Evolutionary conservation across 2,797 vertebrate genomes (phyloP).

Genomic region (Sebastes wilsoni): DNA sequence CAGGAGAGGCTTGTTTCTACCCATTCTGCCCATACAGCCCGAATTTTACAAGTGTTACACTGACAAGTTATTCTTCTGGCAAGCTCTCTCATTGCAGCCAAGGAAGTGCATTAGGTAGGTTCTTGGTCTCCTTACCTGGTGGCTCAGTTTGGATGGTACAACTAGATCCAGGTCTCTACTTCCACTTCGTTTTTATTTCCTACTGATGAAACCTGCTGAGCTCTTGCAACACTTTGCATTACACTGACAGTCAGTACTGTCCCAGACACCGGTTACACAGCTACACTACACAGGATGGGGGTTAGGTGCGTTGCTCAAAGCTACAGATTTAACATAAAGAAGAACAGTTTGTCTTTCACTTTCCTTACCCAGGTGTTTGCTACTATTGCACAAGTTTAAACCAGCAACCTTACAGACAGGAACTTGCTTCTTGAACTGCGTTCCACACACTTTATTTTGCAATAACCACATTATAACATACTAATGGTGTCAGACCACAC

Average conservation of each 20-base stretch:
- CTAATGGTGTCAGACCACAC: background rate
- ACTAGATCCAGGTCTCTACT: background rate
- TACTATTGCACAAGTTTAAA: background rate
- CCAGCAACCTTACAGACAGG: background rate
- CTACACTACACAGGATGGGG: background rate
- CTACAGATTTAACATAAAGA: background rate
- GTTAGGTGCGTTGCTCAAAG: background rate
- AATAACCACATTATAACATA: background rate
- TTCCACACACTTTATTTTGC: background rate
- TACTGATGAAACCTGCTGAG: constrained; percentile 1
- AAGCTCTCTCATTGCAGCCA: background rate
- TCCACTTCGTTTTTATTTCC: background rate
- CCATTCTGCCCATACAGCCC: background rate
- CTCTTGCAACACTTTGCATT: background rate
- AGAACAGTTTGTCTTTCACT: background rate
- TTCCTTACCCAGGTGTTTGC: background rate
- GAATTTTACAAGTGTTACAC: background rate
- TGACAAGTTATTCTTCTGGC: constrained; percentile 2
- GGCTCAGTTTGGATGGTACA: background rate
- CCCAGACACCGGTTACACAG: background rate
- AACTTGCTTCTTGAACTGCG: background rate
- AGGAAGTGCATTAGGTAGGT: background rate
- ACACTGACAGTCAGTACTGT: background rate
- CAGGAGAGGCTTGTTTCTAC: constrained; percentile 17
- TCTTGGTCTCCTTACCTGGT: background rate